Base-by-base conservation (phyloP, 1,140 invertebrate genomes). In the Cyphomyrmex costatus region DNA sequence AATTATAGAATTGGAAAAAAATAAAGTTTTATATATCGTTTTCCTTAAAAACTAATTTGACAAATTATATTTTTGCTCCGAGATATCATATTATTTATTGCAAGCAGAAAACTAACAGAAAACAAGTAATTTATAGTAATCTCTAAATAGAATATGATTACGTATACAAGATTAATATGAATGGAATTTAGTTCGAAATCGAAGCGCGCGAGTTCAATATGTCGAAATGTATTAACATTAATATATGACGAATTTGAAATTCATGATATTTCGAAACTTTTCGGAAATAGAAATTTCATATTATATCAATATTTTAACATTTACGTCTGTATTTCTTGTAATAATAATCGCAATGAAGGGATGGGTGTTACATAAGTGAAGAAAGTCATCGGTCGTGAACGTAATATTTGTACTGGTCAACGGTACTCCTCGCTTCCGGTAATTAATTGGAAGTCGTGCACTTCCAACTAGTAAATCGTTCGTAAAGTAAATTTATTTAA, bases 401-500 rank as follows among this genome's bases (percentile, higher is more conserved):
- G 24, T 42, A 33, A 46, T 60, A 71, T 82, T 58, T 82, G 46
- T 71, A 42, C 42, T 42, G 68, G 68, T 60, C 56, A 74, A 10
- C 16, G 78, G 16, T 27, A 80, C 65, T 33, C 49, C 7, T 42
- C 65, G 78, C 78, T 80, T 80, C 78, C 27, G 30, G 56, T 83
- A 83, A 83, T 83, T 83, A 83, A 83, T 73, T 73, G 79, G 24
- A 74, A 83, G 68, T 83, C 36, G 79, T 24, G 14, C 36, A 19
- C 56, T 27, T 73, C 56, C 16, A 60, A 36, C 53, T 80, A 80
- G 58, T 70, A 83, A 74, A 83, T 83, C 53, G 68, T 61, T 74
- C 42, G 79, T 83, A 49, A 83, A 42, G 56, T 83, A 74, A 82
- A 83, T 83, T 74, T 83, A 83, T 83, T 83, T 60, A 73, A 60